Evolutionary conservation across 1,140 invertebrate species (phyloP).

Genomic region (Macrocentrus cingulum): DNA sequence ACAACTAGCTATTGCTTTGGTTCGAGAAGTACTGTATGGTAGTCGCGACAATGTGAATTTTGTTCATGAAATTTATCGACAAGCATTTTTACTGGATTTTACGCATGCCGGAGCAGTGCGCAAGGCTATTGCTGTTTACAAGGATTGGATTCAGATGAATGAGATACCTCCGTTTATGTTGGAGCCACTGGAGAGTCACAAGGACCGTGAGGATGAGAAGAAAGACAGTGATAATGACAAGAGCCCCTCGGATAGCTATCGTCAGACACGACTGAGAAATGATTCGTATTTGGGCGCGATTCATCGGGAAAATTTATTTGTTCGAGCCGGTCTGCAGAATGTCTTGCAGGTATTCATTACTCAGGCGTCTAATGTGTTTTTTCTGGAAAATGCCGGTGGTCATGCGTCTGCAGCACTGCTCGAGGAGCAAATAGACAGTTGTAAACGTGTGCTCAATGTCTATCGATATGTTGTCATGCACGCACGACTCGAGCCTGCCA

Average conservation of each 20-base stretch:
- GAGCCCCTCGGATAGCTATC: slow-evolving; percentile 58
- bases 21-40: slow-evolving; percentile 85
- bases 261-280: slow-evolving; percentile 70
- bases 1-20: slow-evolving; percentile 62
- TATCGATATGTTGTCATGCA: slow-evolving; percentile 98
- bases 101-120: slow-evolving; percentile 83
- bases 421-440: slow-evolving; percentile 94
- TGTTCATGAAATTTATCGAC: slow-evolving; percentile 90
- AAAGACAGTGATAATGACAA: slow-evolving; percentile 48
- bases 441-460: slow-evolving; percentile 94
- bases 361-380: slow-evolving; percentile 93
- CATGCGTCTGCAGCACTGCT: slow-evolving; percentile 60
- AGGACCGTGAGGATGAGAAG: slow-evolving; percentile 48
- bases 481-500: slow-evolving; percentile 85
- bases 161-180: slow-evolving; percentile 85
- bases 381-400: slow-evolving; percentile 64
- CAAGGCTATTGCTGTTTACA: slow-evolving; percentile 90
- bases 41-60: slow-evolving; percentile 92
- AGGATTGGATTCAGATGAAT: slow-evolving; percentile 94
- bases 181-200: slow-evolving; percentile 71
- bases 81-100: slow-evolving; percentile 90
- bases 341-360: slow-evolving; percentile 92
- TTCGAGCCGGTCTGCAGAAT: slow-evolving; percentile 83
- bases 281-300: slow-evolving; percentile 83
- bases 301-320: slow-evolving; percentile 74